Conservation (phyloP, 2,113 vertebrate species). For the Motacilla alba region DNA sequence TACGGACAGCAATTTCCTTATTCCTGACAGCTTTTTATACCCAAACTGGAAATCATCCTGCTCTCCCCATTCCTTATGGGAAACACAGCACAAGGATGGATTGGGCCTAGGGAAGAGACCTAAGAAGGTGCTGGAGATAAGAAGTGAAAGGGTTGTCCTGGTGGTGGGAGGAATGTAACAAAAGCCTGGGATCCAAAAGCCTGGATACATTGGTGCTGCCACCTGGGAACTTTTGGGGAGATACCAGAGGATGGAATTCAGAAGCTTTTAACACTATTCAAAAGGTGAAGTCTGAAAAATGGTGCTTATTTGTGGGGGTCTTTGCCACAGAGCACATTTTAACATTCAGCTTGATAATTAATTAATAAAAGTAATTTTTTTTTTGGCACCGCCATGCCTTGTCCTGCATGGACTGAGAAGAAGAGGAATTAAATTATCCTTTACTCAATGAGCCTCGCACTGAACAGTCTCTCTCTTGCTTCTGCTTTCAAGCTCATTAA, state of each 20-base stretch:
- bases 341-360: background rate
- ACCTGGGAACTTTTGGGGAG: background rate
- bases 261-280: background rate
- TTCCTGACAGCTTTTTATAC: background rate
- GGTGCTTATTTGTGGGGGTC: background rate
- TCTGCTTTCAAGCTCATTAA: conserved; percentile 4
- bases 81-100: background rate
- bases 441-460: background rate
- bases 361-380: background rate
- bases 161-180: background rate
- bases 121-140: background rate
- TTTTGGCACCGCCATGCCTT: background rate
- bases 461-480: background rate
- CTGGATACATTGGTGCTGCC: background rate
- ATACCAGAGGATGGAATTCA: background rate
- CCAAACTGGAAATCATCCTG: background rate
- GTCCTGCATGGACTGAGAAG: background rate
- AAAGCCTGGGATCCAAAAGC: background rate
- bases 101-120: background rate
- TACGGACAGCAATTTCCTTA: background rate
- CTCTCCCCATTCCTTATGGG: background rate
- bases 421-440: background rate
- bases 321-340: background rate
- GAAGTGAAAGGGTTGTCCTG: background rate
- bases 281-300: background rate